Percentiles rank a stretch among this genome's conserved stretches.
phyloP scores from a whole-genome alignment of 2,113 vertebrate species.

The Plestiodon gilberti region DNA sequence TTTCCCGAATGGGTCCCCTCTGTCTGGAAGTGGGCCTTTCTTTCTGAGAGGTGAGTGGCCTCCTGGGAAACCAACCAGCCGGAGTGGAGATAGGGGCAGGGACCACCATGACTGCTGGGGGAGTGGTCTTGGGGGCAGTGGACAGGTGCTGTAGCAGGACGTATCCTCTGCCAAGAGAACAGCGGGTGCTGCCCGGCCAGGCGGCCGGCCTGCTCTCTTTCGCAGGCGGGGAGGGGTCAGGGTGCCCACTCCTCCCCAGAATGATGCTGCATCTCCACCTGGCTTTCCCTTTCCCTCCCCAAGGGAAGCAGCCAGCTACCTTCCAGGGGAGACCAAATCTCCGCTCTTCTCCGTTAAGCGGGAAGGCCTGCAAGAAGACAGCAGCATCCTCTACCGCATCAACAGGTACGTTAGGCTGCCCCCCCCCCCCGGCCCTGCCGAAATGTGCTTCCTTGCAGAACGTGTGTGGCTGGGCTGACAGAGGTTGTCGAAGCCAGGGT shows the following conservation, averaged over 20 bases:
- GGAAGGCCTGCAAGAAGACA: slow-evolving; percentile 78
- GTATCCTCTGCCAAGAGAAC: too few relatives aligned
- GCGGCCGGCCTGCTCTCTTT: too few relatives aligned
- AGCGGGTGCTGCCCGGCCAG: too few relatives aligned
- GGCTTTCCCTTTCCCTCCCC: slow-evolving; percentile 6
- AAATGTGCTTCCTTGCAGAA: too few relatives aligned
- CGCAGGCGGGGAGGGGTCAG: neutral
- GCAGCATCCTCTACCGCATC: slow-evolving; percentile 73
- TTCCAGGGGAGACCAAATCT: slow-evolving; percentile 85
- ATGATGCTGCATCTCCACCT: neutral
- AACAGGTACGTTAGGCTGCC: slow-evolving; percentile 76
- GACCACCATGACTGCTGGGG: neutral
- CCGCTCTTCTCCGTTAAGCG: slow-evolving; percentile 85
- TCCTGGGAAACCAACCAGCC: neutral
- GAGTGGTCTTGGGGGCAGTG: fast-evolving
- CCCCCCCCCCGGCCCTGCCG: too few relatives aligned
- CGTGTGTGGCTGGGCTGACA: too few relatives aligned
- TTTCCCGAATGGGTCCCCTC: slow-evolving; percentile 90
- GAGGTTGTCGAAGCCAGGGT: too few relatives aligned
- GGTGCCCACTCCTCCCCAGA: too few relatives aligned
- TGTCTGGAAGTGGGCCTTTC: slow-evolving; percentile 78
- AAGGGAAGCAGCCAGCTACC: slow-evolving; percentile 85
- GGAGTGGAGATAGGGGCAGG: neutral
- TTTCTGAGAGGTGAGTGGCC: slow-evolving; percentile 81
- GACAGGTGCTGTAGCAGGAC: neutral